phyloP scores from a whole-genome alignment of 2,888 invertebrate genomes.

The Mimumesa dahlbomi region DNA sequence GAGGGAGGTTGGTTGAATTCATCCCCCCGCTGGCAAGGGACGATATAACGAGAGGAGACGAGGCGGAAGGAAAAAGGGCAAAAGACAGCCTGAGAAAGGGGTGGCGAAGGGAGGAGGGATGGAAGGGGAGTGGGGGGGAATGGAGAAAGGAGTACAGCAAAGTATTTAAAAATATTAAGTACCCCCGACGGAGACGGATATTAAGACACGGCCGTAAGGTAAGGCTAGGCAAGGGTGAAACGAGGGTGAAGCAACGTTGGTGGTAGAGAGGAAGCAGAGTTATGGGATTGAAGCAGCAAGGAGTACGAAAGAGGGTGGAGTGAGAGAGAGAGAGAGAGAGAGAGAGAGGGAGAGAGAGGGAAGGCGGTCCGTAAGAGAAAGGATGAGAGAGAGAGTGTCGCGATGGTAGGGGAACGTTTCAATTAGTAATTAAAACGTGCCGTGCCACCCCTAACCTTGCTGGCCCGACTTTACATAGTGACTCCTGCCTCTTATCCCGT shows the following conservation, averaged over 20 bases:
- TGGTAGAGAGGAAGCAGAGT: constrained; percentile 45
- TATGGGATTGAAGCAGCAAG: constrained; percentile 52
- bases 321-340: constrained; percentile 1
- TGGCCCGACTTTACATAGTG: constrained; percentile 43
- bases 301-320: constrained; percentile 15
- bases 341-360: constrained; percentile 21
- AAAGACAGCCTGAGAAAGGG: constrained; percentile 20
- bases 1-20: constrained; percentile 17
- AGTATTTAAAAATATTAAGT: constrained; percentile 71
- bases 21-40: constrained; percentile 12
- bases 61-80: constrained; percentile 30
- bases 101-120: constrained; percentile 13
- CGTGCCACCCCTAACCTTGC: constrained; percentile 50
- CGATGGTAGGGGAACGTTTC: constrained; percentile 66
- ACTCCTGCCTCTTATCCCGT: constrained; percentile 51
- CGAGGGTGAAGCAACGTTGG: constrained; percentile 25
- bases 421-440: constrained; percentile 77
- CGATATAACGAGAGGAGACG: constrained; percentile 31
- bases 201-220: constrained; percentile 50
- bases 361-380: constrained; percentile 17
- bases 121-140: constrained; percentile 2
- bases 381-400: constrained; percentile 18
- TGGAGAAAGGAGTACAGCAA: constrained; percentile 48
- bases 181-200: constrained; percentile 56
- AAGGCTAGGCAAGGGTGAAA: constrained; percentile 30